Evolutionary conservation across 2,888 invertebrate genomes (phyloP).

Genomic region (Meta bourneti): DNA sequence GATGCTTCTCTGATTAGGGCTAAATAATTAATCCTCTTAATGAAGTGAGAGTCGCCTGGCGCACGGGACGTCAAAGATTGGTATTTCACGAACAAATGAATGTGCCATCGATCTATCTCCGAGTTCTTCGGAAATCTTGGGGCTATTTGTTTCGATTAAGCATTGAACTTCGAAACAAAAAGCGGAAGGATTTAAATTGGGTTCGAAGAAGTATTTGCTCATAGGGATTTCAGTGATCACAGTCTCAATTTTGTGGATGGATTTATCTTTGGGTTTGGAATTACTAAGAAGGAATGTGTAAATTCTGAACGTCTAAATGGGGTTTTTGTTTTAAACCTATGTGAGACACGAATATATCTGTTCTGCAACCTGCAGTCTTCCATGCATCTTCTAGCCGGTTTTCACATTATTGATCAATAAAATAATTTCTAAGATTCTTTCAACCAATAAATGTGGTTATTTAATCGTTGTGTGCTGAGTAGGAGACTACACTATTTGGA

Average conservation of each 20-base stretch:
- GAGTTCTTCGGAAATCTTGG: not conserved
- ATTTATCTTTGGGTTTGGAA: not conserved
- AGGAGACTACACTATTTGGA: too few relatives aligned
- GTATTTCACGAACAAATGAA: not conserved
- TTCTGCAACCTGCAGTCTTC: too few relatives aligned
- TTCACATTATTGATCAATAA: too few relatives aligned
- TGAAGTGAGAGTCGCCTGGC: not conserved
- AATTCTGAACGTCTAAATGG: too few relatives aligned
- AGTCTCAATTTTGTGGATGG: not conserved
- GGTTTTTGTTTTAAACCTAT: too few relatives aligned
- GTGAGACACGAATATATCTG: too few relatives aligned
- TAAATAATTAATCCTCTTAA: conserved; percentile 36
- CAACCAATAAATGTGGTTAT: too few relatives aligned
- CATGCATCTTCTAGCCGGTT: too few relatives aligned
- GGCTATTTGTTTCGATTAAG: not conserved
- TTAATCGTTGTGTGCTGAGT: too few relatives aligned
- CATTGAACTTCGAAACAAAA: not conserved
- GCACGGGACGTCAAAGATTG: not conserved
- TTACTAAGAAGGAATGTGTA: too few relatives aligned
- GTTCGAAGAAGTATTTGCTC: not conserved
- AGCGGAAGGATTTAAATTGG: not conserved
- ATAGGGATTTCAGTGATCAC: not conserved
- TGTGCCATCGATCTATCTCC: not conserved
- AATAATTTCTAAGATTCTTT: too few relatives aligned
- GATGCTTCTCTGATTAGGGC: not conserved